These are phyloP conservation scores for Cebus imitator DNA, from an alignment of 2,113 vertebrate genomes.

Conservation along the genomic window DNA sequence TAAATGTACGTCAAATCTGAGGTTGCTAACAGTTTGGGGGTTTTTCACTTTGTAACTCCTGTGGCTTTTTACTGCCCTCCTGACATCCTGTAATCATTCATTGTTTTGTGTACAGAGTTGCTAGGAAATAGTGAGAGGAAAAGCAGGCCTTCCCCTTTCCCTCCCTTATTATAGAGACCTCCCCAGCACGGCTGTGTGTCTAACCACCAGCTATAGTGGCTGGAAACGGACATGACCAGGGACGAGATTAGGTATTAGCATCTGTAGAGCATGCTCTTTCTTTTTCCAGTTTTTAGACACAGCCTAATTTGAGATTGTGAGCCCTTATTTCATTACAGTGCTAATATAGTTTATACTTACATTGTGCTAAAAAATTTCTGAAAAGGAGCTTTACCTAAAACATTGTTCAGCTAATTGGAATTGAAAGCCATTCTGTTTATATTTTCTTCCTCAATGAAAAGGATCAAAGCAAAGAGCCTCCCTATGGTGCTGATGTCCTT, in stretches of 20 bases:
- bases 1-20: not conserved
- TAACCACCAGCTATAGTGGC: accelerated
- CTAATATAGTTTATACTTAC: not conserved
- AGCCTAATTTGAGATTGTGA: not conserved
- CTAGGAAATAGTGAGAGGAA: not conserved
- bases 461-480: conserved; percentile 86
- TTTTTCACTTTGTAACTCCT: not conserved
- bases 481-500: conserved; percentile 92
- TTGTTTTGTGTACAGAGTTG: not conserved
- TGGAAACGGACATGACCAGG: accelerated
- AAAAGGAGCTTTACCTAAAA: not conserved
- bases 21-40: not conserved
- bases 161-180: accelerated
- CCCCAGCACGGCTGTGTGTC: accelerated
- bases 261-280: accelerated
- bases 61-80: not conserved
- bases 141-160: accelerated
- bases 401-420: not conserved
- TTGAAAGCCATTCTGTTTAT: not conserved
- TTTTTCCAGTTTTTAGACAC: not conserved
- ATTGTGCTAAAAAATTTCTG: not conserved
- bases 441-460: conserved; percentile 3
- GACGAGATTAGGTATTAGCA: accelerated
- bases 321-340: not conserved
- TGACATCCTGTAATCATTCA: not conserved